These are phyloP conservation scores for Microctenopoma steveboyesi DNA, from an alignment of 2,797 vertebrate species.

Conservation along the genomic window DNA sequence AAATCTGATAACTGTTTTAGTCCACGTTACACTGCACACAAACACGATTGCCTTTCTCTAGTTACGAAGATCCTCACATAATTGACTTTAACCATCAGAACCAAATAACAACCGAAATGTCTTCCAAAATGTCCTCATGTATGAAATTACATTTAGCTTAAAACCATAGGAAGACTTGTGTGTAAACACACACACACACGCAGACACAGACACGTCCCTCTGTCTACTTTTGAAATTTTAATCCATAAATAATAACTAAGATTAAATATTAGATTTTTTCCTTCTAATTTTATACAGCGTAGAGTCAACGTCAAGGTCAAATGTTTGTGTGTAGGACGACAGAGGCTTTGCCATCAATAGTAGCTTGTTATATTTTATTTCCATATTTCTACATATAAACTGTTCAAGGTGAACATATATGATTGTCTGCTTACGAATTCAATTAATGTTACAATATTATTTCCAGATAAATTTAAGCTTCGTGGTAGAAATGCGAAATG, in stretches of 20 bases:
- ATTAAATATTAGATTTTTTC: not conserved
- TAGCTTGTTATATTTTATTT: constrained; percentile 2
- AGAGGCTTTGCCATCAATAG: not conserved
- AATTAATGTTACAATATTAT: not conserved
- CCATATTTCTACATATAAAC: not conserved
- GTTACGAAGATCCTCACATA: not conserved
- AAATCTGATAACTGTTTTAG: not conserved
- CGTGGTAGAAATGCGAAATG: no score
- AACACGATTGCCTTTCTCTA: not conserved
- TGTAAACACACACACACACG: constrained; percentile 1
- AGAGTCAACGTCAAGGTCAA: constrained; percentile 42
- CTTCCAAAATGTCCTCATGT: not conserved
- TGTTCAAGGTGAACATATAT: not conserved
- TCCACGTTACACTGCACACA: not conserved
- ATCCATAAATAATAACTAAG: not conserved
- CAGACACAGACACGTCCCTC: not conserved
- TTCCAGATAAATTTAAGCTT: not conserved
- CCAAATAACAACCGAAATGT: no score
- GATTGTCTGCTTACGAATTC: not conserved
- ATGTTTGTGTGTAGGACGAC: constrained; percentile 8
- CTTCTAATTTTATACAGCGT: constrained; percentile 2
- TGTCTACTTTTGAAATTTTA: not conserved
- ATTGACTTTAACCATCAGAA: not conserved
- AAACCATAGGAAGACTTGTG: not conserved
- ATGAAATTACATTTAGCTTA: not conserved